Evolutionary conservation across 2,888 invertebrate genomes (phyloP).

Genomic region (Erebia aethiops): DNA sequence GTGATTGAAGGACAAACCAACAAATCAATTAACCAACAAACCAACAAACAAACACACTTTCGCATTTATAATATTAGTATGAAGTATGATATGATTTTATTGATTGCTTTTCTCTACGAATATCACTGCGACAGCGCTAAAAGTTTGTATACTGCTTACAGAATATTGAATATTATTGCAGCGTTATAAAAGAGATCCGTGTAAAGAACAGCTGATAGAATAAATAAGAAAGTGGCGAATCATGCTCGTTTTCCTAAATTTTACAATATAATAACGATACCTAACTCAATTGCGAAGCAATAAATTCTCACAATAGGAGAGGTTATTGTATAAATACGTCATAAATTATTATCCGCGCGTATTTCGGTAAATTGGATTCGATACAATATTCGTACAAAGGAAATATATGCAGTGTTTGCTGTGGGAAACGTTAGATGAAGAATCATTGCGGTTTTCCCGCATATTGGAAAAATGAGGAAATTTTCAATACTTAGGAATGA

Average conservation of each 20-base stretch:
- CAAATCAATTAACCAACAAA: no score
- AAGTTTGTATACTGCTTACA: no score
- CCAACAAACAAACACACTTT: no score
- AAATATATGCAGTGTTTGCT: slow-evolving; percentile 10
- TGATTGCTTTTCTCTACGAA: no score
- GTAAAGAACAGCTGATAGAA: background rate
- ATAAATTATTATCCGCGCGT: slow-evolving; percentile 22
- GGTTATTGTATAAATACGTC: slow-evolving; percentile 21
- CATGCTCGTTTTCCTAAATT: slow-evolving; percentile 19
- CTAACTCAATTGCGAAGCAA: slow-evolving; percentile 19
- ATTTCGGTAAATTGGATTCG: slow-evolving; percentile 23
- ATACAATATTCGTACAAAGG: slow-evolving; percentile 19
- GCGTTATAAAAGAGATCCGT: no score
- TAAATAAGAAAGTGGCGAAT: slow-evolving; percentile 13
- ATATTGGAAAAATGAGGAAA: no score
- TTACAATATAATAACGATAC: slow-evolving; percentile 14
- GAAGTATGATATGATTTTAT: no score
- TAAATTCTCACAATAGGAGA: slow-evolving; percentile 24
- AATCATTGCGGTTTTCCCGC: background rate
- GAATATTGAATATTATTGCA: no score
- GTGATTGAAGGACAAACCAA: no score
- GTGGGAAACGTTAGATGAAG: background rate
- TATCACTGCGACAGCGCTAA: no score
- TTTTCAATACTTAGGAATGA: no score
- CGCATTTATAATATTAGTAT: no score